A percentile compares a stretch with the other conserved stretches of the same genome.
Conservation (phyloP, 2,113 vertebrate species). For the Podarcis cretensis region DNA sequence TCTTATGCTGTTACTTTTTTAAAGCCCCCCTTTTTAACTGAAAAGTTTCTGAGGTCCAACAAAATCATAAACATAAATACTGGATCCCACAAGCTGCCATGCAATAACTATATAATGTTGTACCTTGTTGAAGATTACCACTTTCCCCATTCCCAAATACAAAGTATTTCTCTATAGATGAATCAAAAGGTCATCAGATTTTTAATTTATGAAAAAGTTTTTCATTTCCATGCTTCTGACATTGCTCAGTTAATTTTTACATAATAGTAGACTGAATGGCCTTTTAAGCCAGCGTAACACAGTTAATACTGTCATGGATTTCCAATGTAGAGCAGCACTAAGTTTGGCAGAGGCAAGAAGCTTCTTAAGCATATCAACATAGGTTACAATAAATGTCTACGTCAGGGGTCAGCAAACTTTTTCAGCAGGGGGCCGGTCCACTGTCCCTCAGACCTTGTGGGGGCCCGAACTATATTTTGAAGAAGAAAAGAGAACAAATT, state of each 20-base stretch:
- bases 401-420: background rate
- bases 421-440: too few species aligned
- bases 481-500: too few species aligned
- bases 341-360: background rate
- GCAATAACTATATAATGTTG: background rate
- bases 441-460: too few species aligned
- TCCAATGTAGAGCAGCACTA: background rate
- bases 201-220: background rate
- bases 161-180: background rate
- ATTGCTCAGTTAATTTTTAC: background rate
- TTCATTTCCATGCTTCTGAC: background rate
- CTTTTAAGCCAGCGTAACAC: background rate
- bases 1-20: too few species aligned
- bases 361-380: background rate
- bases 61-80: background rate
- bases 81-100: background rate
- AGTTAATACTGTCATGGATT: background rate
- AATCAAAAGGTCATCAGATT: background rate
- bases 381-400: background rate
- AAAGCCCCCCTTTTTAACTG: too few species aligned
- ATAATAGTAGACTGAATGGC: background rate
- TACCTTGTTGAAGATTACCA: background rate
- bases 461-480: too few species aligned
- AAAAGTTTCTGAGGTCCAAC: too few species aligned
- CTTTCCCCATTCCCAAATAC: background rate